Evolutionary conservation across 2,888 invertebrate genomes (phyloP), one percentile per base, ranked within the genome.

Genomic region (Drosophila quinaria): DNA sequence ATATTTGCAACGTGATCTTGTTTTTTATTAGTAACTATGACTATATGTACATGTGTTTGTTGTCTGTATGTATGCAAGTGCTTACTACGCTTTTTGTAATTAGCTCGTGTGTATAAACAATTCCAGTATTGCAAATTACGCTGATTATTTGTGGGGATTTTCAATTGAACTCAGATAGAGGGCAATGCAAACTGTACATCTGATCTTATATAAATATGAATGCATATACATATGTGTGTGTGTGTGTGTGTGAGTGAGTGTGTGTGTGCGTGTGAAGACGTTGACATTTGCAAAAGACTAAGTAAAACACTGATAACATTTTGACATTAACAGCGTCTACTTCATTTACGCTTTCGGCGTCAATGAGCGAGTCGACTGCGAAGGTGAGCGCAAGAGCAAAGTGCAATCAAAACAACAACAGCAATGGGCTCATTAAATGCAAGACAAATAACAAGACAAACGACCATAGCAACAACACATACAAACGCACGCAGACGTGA

Each of bases 121-220:
- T 78, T 76, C 49, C 65, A 69, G 59, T 33, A 58, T 39, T 63
- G 61, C 62, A 68, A 56, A 66, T 76, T 60, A 41, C 61, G 69
- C 61, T 79, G 71, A 81, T 81, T 84, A 74, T 65, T 54, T 69
- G 64, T 56, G 68, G 54, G 55, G 68, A 60, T 70, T 81, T 55
- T 73, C 61, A 83, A 81, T 83, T 75, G 77, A 84, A 79, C 81
- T 74, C 66, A 65, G 87, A 77, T 84, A 77, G 65, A 68, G 63
- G 19, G 51, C 67, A 67, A 59, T 59, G 37, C 41, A 46, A 42
- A 61, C 46, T 37, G 47, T 60, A 52, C 22, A 39, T 41, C 6
- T 52, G 13, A 44, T 44, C 10, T 37, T n/a, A 37, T 35, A 35
- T 35, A 13, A 10, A 31, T 10, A 31, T 10, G 8, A 8, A 31